A percentile compares a stretch with the other conserved stretches of the same genome.
Evolutionary conservation across 2,888 invertebrate species (phyloP).

Genomic region (Copidosoma aretas): DNA sequence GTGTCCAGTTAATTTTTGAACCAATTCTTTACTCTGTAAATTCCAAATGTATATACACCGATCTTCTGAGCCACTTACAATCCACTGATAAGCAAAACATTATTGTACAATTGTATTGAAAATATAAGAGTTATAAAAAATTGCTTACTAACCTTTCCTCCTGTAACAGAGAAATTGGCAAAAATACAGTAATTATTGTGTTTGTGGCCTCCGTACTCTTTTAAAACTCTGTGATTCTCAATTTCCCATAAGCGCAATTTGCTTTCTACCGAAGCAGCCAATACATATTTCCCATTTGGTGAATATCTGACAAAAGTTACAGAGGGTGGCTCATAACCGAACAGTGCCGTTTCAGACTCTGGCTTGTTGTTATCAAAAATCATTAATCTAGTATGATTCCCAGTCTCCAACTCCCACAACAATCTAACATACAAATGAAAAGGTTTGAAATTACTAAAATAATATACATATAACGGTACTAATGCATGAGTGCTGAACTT

Average conservation of each 20-base stretch:
- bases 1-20: conserved; percentile 96
- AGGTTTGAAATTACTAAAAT: too few relatives aligned
- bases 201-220: conserved; percentile 97
- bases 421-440: conserved; percentile 76
- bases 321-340: conserved; percentile 70
- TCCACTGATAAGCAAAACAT: conserved; percentile 78
- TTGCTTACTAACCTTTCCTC: conserved; percentile 82
- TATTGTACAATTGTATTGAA: not conserved
- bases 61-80: conserved; percentile 99
- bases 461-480: not conserved
- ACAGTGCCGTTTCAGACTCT: not conserved
- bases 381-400: conserved; percentile 76
- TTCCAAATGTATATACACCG: conserved; percentile 99
- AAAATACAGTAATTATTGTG: conserved; percentile 99
- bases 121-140: not conserved
- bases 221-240: conserved; percentile 98
- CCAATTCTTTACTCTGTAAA: conserved; percentile 98
- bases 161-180: conserved; percentile 99
- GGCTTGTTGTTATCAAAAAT: conserved; percentile 90
- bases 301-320: conserved; percentile 99
- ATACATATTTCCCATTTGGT: conserved; percentile 98
- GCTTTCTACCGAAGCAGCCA: conserved; percentile 97
- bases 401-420: conserved; percentile 96
- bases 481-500: conserved; percentile 32
- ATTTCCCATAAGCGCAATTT: conserved; percentile 99